These are phyloP conservation scores for Tupiocoris notatus DNA, from an alignment of 2,888 invertebrate species.

Conservation along the genomic window DNA sequence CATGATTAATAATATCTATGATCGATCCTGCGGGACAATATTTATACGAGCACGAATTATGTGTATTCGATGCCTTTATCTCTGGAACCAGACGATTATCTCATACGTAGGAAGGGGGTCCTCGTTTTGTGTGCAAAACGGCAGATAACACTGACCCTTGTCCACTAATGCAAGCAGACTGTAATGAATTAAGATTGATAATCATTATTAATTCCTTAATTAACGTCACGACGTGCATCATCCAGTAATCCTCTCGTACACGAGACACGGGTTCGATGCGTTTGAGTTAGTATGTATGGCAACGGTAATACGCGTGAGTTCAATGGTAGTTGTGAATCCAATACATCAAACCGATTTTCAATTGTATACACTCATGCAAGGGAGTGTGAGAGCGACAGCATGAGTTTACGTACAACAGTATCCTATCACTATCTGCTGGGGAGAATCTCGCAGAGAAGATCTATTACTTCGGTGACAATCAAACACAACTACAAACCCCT, in stretches of 20 bases:
- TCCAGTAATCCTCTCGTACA: background rate
- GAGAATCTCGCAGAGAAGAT: background rate
- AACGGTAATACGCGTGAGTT: background rate
- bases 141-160: background rate
- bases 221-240: background rate
- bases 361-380: background rate
- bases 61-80: background rate
- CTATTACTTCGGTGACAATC: background rate
- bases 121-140: background rate
- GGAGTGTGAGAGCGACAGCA: background rate
- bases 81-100: background rate
- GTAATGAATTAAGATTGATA: conserved; percentile 23
- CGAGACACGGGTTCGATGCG: background rate
- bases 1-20: no score
- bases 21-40: no score
- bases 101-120: background rate
- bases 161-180: background rate
- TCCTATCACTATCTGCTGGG: background rate
- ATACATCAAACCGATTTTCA: background rate
- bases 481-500: background rate
- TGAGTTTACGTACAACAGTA: background rate
- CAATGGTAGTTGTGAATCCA: background rate
- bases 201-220: conserved; percentile 14
- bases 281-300: no score
- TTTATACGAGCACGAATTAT: background rate